Evolutionary conservation across 2,797 vertebrate genomes (phyloP).

Genomic region (Chelon labrosus): DNA sequence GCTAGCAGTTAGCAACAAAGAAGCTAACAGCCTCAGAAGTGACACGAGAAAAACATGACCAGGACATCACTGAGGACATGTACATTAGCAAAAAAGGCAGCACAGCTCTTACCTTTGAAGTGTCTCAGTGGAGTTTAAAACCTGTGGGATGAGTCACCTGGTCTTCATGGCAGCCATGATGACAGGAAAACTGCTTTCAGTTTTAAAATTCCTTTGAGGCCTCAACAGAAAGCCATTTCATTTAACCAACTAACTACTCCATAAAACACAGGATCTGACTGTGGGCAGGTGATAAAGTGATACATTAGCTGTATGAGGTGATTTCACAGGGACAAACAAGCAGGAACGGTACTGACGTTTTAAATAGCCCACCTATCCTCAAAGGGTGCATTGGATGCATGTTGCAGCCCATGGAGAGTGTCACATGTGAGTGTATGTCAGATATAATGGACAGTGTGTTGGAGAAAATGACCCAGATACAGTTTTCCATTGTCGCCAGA

Average conservation of each 20-base stretch:
- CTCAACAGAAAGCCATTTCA: too few relatives aligned
- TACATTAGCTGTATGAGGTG: background rate
- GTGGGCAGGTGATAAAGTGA: background rate
- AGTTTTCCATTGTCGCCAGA: background rate
- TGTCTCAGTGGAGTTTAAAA: background rate
- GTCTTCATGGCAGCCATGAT: background rate
- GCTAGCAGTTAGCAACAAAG: background rate
- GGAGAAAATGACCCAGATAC: background rate
- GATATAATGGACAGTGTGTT: background rate
- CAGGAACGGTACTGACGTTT: background rate
- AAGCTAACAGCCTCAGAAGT: background rate
- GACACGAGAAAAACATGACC: background rate
- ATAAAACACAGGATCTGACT: background rate
- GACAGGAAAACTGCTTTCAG: background rate
- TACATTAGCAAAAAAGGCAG: background rate
- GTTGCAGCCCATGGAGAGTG: background rate
- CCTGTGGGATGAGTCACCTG: background rate
- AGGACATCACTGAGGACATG: background rate
- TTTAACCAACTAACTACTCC: too few relatives aligned
- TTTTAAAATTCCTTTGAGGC: background rate
- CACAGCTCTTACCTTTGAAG: background rate
- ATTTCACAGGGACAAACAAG: background rate
- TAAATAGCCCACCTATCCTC: background rate
- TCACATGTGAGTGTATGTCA: conserved; percentile 1
- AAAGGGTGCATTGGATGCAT: conserved; percentile 2